Evolutionary conservation across 2,888 invertebrate species (phyloP).

Genomic region (Pollenia labialis): DNA sequence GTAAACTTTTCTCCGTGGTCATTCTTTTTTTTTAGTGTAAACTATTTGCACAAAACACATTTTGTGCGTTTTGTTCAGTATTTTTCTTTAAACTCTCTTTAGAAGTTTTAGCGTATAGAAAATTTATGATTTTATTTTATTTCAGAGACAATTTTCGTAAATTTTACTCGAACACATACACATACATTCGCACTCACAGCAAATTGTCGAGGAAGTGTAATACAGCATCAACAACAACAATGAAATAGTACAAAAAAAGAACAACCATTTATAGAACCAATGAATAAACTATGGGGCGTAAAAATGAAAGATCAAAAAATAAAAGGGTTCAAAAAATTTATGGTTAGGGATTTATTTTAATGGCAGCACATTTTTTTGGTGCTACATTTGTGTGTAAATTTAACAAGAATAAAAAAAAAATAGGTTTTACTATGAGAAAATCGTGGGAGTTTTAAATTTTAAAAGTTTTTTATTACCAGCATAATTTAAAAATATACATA

Average conservation of each 20-base stretch:
- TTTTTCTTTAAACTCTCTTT: not conserved
- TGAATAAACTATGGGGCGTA: constrained; percentile 70
- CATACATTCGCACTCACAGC: not conserved
- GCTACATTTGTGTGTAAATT: not conserved
- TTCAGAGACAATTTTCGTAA: constrained; percentile 57
- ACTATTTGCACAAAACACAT: not conserved
- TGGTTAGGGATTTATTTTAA: constrained; percentile 56
- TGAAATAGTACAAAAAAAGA: constrained; percentile 1
- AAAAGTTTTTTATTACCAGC: not conserved
- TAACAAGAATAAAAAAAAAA: constrained; percentile 6
- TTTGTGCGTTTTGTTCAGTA: not conserved
- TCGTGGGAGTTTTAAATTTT: constrained; percentile 26
- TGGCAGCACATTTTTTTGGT: constrained; percentile 40
- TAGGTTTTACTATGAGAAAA: constrained; percentile 1
- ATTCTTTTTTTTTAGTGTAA: too few relatives aligned
- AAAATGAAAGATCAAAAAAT: constrained; percentile 62
- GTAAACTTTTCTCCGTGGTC: not conserved
- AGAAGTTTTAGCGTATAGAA: constrained; percentile 26
- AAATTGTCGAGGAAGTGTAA: constrained; percentile 15
- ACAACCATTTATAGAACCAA: constrained; percentile 44
- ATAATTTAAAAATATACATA: too few relatives aligned
- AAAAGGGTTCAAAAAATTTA: constrained; percentile 67
- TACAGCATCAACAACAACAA: not conserved
- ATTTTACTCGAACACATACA: constrained; percentile 3
- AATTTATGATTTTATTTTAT: constrained; percentile 53